These are phyloP conservation scores for Centruroides sculpturatus DNA, from an alignment of 1,140 invertebrate species.

Conservation along the genomic window DNA sequence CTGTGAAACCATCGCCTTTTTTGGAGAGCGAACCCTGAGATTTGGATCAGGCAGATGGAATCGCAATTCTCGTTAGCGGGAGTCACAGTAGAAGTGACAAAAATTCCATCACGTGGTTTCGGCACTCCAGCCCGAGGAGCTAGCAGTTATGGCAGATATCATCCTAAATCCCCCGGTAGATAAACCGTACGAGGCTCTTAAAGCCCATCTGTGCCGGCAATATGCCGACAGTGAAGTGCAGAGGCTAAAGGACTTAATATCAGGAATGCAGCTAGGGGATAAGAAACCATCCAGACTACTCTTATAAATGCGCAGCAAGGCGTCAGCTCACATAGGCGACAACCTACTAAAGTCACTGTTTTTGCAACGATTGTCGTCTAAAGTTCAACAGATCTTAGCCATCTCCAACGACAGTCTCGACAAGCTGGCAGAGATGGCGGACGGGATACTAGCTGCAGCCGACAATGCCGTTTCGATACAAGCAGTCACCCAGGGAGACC, in stretches of 20 bases:
- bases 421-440: neutral
- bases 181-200: neutral
- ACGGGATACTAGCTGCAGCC: neutral
- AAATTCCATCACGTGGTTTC: slow-evolving; percentile 13
- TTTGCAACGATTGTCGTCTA: neutral
- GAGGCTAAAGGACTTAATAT: neutral
- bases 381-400: neutral
- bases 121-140: neutral
- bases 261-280: neutral
- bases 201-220: neutral
- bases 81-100: slow-evolving; percentile 13
- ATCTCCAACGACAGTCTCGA: neutral
- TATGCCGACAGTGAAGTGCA: neutral
- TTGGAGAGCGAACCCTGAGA: too few species aligned
- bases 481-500: too few species aligned
- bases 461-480: neutral
- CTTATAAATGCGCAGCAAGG: neutral
- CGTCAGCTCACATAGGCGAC: neutral
- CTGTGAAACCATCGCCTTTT: too few species aligned
- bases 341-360: neutral
- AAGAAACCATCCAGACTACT: neutral
- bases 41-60: slow-evolving; percentile 17
- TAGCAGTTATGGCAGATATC: neutral
- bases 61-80: slow-evolving; percentile 14
- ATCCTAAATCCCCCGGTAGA: neutral